Percentiles rank a stretch among this genome's conserved stretches.
Conservation (phyloP, 2,797 vertebrate species). For the Galagoides demidoff region DNA sequence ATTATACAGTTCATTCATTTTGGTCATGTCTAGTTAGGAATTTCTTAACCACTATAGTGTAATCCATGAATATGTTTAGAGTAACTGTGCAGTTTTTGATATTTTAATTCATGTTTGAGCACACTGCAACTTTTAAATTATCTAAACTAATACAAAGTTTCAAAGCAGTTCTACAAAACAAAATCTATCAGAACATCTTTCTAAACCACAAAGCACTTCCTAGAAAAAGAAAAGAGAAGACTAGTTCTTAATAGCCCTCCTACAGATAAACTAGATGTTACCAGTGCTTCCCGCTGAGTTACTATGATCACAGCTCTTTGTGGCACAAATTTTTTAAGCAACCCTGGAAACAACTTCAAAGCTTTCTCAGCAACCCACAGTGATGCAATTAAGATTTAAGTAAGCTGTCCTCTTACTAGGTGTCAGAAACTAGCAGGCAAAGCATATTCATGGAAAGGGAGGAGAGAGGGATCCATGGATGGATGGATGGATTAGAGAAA, state of each 20-base stretch:
- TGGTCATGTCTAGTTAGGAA: constrained; percentile 4
- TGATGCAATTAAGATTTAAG: constrained; percentile 71
- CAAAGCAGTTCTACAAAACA: constrained; percentile 68
- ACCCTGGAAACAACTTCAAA: constrained; percentile 80
- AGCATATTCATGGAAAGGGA: neutral
- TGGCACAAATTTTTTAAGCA: constrained; percentile 72
- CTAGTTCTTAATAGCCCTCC: constrained; percentile 70
- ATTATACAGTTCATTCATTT: constrained; percentile 36
- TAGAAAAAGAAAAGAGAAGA: constrained; percentile 63
- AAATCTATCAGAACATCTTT: constrained; percentile 67
- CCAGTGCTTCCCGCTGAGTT: constrained; percentile 64
- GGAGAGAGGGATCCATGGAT: neutral
- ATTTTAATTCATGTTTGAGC: constrained; percentile 58
- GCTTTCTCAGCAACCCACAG: constrained; percentile 49
- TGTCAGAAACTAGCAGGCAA: constrained; percentile 44
- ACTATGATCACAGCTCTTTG: constrained; percentile 64
- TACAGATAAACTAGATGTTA: constrained; percentile 64
- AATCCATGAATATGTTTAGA: neutral
- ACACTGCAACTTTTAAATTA: constrained; percentile 46
- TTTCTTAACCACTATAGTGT: neutral
- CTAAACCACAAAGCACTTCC: constrained; percentile 69
- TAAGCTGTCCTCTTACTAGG: constrained; percentile 51
- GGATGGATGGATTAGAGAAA: neutral
- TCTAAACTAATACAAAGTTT: constrained; percentile 68
- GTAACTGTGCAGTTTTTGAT: neutral